Conservation (phyloP, 2,888 invertebrate genomes). For the Stenoptilia bipunctidactyla region DNA sequence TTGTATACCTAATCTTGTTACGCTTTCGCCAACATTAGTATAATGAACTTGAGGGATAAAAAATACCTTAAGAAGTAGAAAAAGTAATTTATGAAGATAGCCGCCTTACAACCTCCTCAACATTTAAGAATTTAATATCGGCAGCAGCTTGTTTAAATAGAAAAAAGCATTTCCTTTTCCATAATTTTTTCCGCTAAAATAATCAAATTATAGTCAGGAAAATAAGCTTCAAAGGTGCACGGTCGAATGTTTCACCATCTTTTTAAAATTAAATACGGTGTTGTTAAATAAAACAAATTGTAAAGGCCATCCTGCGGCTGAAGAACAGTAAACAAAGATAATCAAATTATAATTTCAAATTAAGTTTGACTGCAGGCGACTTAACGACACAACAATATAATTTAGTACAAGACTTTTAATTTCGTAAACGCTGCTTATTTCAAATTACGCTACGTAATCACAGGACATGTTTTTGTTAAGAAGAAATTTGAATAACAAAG, state of each 20-base stretch:
- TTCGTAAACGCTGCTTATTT: slow-evolving; percentile 11
- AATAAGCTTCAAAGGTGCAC: slow-evolving; percentile 21
- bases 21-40: no score
- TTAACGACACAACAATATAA: slow-evolving; percentile 24
- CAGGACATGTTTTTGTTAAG: no score
- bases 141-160: slow-evolving; percentile 53
- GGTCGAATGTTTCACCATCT: slow-evolving; percentile 19
- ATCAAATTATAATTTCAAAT: slow-evolving; percentile 39
- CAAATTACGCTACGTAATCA: neutral
- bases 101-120: slow-evolving; percentile 18
- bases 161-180: slow-evolving; percentile 31
- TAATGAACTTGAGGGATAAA: no score
- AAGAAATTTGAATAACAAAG: slow-evolving; percentile 1
- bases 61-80: neutral
- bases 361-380: slow-evolving; percentile 22
- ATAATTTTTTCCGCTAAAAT: slow-evolving; percentile 39
- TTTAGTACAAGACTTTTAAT: slow-evolving; percentile 24
- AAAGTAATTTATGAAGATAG: neutral
- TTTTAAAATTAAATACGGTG: slow-evolving; percentile 17
- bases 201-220: slow-evolving; percentile 43
- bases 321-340: slow-evolving; percentile 27
- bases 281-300: slow-evolving; percentile 31
- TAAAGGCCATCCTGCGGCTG: slow-evolving; percentile 22
- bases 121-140: slow-evolving; percentile 56
- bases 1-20: no score